phyloP scores from a whole-genome alignment of 2,888 invertebrate species.

The Scaptomyza polygonia region DNA sequence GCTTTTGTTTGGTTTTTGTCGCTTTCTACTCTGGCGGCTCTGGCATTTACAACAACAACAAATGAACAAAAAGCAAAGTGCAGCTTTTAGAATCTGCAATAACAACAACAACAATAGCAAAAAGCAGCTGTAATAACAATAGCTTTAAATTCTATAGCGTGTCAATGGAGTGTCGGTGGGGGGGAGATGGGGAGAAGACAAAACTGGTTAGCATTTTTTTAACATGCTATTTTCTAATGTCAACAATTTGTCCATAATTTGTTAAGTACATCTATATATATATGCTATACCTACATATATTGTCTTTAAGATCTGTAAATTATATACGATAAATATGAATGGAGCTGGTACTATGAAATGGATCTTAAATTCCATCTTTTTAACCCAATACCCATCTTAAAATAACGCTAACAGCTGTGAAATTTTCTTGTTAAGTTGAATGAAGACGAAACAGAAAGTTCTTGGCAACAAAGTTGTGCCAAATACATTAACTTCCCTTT shows the following conservation, averaged over 20 bases:
- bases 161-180: not conserved
- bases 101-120: not conserved
- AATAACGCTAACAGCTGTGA: not conserved
- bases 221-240: not conserved
- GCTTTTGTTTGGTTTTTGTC: slow-evolving; percentile 12
- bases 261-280: too few species aligned
- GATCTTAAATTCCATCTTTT: not conserved
- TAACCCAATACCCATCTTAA: not conserved
- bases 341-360: not conserved
- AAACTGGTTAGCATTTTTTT: not conserved
- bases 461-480: too few species aligned
- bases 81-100: slow-evolving; percentile 1
- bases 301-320: not conserved
- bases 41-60: not conserved
- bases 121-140: not conserved
- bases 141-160: slow-evolving; percentile 2
- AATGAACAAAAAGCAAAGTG: not conserved
- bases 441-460: too few species aligned
- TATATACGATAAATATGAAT: not conserved
- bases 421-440: not conserved
- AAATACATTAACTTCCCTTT: too few species aligned
- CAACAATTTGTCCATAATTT: too few species aligned
- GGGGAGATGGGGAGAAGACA: not conserved
- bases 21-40: not conserved
- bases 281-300: too few species aligned